These are phyloP conservation scores for Microplitis manilae DNA, from an alignment of 2,888 invertebrate genomes.

Conservation along the genomic window DNA sequence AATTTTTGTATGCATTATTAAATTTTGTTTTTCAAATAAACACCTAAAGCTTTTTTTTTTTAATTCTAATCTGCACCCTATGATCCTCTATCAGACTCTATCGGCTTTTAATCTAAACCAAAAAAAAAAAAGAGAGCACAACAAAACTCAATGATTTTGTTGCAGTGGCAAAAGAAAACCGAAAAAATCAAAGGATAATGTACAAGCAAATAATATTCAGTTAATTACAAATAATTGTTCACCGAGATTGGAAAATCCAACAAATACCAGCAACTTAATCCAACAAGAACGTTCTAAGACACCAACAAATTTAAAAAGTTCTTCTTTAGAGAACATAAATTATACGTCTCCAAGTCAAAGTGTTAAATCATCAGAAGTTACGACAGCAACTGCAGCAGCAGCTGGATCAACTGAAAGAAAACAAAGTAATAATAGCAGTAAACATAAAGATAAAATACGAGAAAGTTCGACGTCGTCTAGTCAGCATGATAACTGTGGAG, in stretches of 20 bases:
- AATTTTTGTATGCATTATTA: constrained; percentile 36
- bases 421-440: constrained; percentile 42
- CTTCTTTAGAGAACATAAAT: constrained; percentile 51
- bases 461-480: constrained; percentile 46
- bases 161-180: constrained; percentile 65
- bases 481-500: constrained; percentile 47
- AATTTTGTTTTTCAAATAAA: constrained; percentile 53
- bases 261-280: constrained; percentile 43
- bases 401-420: constrained; percentile 45
- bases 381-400: constrained; percentile 46
- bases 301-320: constrained; percentile 49
- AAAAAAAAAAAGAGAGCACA: not conserved
- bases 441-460: constrained; percentile 59
- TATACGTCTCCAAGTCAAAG: constrained; percentile 40
- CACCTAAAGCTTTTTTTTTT: constrained; percentile 45
- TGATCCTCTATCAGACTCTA: not conserved
- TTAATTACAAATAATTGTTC: constrained; percentile 43
- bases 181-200: constrained; percentile 60
- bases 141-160: constrained; percentile 52
- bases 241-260: constrained; percentile 46
- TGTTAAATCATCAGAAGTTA: constrained; percentile 46
- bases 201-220: constrained; percentile 43
- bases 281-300: constrained; percentile 46
- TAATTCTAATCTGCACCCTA: constrained; percentile 38
- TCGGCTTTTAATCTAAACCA: constrained; percentile 15